These are phyloP conservation scores for Siniperca undulata DNA, from an alignment of 2,797 vertebrate species.

Conservation along the genomic window DNA sequence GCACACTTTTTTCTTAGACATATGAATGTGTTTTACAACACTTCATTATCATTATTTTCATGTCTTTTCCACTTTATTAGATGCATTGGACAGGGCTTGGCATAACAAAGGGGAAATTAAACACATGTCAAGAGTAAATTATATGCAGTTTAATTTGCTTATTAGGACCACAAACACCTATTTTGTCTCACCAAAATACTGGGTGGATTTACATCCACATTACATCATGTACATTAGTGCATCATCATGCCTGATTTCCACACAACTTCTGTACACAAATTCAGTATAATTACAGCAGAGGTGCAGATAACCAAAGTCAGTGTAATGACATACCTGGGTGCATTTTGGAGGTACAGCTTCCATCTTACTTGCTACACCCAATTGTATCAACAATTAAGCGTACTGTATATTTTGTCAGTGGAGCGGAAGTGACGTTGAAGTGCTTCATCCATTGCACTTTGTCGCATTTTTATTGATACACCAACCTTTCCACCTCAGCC, in stretches of 20 bases:
- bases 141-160: not conserved
- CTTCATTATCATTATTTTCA: not conserved
- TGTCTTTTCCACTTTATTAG: not conserved
- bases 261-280: not conserved
- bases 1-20: not conserved
- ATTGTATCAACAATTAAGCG: not conserved
- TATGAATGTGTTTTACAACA: not conserved
- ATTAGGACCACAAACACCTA: not conserved
- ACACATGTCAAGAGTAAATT: constrained; percentile 5
- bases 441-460: not conserved
- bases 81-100: not conserved
- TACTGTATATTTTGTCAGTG: not conserved
- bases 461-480: no score
- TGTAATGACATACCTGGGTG: not conserved
- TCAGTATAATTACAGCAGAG: not conserved
- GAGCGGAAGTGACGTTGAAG: not conserved
- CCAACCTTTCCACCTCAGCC: not conserved
- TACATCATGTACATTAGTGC: not conserved
- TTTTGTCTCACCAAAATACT: not conserved
- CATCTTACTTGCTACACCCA: not conserved
- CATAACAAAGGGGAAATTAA: constrained; percentile 1
- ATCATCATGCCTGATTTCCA: constrained; percentile 4
- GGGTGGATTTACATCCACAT: not conserved
- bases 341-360: not conserved
- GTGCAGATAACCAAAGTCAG: not conserved